phyloP scores from a whole-genome alignment of 1,140 invertebrate genomes.

The Drosophila arawakana region DNA sequence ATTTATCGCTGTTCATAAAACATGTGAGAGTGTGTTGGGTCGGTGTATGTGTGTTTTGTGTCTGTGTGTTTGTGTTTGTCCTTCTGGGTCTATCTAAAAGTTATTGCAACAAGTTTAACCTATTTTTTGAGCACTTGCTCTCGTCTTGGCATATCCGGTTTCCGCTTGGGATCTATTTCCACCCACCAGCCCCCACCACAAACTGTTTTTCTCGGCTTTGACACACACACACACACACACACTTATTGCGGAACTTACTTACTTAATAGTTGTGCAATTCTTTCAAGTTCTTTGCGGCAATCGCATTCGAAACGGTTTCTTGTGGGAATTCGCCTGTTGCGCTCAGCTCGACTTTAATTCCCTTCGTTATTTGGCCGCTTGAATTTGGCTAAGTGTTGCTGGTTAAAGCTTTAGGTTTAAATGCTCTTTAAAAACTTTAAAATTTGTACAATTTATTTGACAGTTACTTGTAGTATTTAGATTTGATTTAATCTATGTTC shows the following conservation, averaged over 20 bases:
- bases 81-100: constrained; percentile 47
- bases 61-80: constrained; percentile 23
- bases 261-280: constrained; percentile 61
- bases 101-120: constrained; percentile 77
- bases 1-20: constrained; percentile 76
- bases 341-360: not conserved
- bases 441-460: too few relatives aligned
- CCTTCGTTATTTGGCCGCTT: constrained; percentile 1
- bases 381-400: not conserved
- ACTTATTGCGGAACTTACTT: constrained; percentile 24
- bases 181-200: not conserved
- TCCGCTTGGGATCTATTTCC: constrained; percentile 44
- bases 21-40: constrained; percentile 20
- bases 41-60: constrained; percentile 15
- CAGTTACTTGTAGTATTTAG: not conserved
- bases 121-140: constrained; percentile 39
- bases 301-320: constrained; percentile 18
- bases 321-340: constrained; percentile 30
- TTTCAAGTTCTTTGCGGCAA: constrained; percentile 44
- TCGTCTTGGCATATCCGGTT: constrained; percentile 41
- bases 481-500: not conserved
- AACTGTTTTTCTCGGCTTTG: constrained; percentile 1
- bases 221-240: constrained; percentile 21
- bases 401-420: not conserved
- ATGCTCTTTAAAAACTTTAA: not conserved